Conservation (phyloP, 2,113 vertebrate species). For the Hassar affinis region DNA sequence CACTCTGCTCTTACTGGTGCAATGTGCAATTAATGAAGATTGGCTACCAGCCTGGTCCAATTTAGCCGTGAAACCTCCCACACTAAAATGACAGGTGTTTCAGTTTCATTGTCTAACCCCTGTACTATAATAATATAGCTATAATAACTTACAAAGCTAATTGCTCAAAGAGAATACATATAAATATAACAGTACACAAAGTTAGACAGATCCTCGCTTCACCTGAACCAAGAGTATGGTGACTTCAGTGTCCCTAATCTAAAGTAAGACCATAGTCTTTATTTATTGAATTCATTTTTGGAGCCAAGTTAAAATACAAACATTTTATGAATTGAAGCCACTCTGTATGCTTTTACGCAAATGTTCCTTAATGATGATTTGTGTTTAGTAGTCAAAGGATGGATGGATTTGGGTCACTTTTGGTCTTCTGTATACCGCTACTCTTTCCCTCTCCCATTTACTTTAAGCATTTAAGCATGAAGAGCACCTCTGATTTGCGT, state of each 20-base stretch:
- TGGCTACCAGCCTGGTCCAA: too few species aligned
- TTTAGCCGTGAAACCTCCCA: too few species aligned
- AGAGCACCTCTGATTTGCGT: slow-evolving; percentile 75
- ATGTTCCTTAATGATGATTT: not conserved
- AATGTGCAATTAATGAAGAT: too few species aligned
- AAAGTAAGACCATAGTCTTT: not conserved
- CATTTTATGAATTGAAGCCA: not conserved
- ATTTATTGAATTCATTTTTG: not conserved
- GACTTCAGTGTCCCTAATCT: not conserved
- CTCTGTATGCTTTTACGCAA: not conserved
- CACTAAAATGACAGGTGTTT: too few species aligned
- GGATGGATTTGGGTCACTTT: not conserved
- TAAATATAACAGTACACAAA: too few species aligned
- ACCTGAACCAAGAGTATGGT: not conserved
- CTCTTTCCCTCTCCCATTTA: slow-evolving; percentile 52
- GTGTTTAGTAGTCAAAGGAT: not conserved
- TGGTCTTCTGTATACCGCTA: slow-evolving; percentile 9
- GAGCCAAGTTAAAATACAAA: not conserved
- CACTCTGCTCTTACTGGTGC: too few species aligned
- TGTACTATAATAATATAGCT: too few species aligned
- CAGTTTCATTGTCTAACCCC: too few species aligned
- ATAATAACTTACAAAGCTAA: too few species aligned
- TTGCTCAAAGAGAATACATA: too few species aligned
- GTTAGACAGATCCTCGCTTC: not conserved
- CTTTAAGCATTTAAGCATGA: slow-evolving; percentile 74